These are phyloP conservation scores for Leptoclinus maculatus DNA, from an alignment of 2,797 vertebrate genomes.

Conservation along the genomic window DNA sequence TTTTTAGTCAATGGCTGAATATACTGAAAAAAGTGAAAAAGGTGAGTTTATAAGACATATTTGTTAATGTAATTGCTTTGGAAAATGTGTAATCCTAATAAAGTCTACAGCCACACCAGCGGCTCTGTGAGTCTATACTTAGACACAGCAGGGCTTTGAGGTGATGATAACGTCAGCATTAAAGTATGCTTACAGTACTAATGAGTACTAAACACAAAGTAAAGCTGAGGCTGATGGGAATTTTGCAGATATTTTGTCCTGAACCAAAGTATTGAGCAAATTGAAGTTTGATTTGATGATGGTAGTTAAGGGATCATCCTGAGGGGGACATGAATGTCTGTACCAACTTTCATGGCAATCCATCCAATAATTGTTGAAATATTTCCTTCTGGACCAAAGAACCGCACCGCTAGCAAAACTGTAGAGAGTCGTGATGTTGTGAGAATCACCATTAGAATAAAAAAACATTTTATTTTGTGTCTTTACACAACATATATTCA, in stretches of 20 bases:
- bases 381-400: background rate
- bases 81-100: background rate
- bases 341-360: background rate
- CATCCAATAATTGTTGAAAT: too few species aligned
- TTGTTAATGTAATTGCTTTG: background rate
- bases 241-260: background rate
- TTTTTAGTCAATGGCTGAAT: constrained; percentile 86
- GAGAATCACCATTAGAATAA: background rate
- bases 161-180: background rate
- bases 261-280: background rate
- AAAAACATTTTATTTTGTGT: background rate
- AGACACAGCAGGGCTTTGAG: background rate
- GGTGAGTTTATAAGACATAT: constrained; percentile 71
- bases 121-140: background rate
- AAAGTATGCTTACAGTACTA: background rate
- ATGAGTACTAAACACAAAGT: background rate
- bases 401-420: background rate
- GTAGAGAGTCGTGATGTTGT: background rate
- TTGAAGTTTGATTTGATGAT: background rate
- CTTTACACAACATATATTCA: background rate
- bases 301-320: background rate
- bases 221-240: too few species aligned
- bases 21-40: constrained; percentile 85
- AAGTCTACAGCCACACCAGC: background rate
- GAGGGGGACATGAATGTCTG: background rate